These are phyloP conservation scores for Caradrina kadenii DNA, from an alignment of 2,888 invertebrate genomes.

Conservation along the genomic window DNA sequence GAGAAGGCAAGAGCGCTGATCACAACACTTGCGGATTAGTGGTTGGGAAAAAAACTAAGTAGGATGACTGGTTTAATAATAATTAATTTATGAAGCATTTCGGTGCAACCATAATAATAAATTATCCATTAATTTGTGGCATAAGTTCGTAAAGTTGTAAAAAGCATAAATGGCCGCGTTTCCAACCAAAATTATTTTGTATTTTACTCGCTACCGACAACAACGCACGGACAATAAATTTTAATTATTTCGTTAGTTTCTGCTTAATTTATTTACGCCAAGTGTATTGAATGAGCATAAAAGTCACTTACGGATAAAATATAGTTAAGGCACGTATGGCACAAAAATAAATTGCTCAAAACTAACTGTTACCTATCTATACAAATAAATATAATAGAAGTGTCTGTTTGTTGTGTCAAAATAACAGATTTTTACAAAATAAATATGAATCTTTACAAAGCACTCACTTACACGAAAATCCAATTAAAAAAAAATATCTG, in stretches of 20 bases:
- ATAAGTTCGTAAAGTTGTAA: constrained; percentile 1
- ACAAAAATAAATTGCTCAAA: constrained; percentile 25
- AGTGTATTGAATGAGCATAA: constrained; percentile 55
- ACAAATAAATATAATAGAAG: no score
- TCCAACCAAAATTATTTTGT: constrained; percentile 20
- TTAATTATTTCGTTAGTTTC: constrained; percentile 48
- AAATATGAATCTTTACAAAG: no score
- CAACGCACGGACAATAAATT: constrained; percentile 24
- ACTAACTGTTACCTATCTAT: not conserved
- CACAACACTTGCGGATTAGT: no score
- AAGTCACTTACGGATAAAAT: constrained; percentile 55
- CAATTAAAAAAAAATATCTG: no score
- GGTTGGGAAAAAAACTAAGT: no score
- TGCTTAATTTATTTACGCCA: constrained; percentile 44
- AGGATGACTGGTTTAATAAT: not conserved
- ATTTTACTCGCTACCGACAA: constrained; percentile 6
- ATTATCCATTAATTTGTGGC: constrained; percentile 11
- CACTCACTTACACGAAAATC: no score
- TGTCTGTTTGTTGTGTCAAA: no score
- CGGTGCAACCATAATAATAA: not conserved
- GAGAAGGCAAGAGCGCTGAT: no score
- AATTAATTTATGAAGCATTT: not conserved
- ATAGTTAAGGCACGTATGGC: constrained; percentile 18
- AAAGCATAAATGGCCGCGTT: constrained; percentile 9
- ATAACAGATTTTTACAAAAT: no score